Evolutionary conservation across 2,113 vertebrate genomes (phyloP), one percentile per base, ranked within the genome.

Genomic region (Stegastes partitus): DNA sequence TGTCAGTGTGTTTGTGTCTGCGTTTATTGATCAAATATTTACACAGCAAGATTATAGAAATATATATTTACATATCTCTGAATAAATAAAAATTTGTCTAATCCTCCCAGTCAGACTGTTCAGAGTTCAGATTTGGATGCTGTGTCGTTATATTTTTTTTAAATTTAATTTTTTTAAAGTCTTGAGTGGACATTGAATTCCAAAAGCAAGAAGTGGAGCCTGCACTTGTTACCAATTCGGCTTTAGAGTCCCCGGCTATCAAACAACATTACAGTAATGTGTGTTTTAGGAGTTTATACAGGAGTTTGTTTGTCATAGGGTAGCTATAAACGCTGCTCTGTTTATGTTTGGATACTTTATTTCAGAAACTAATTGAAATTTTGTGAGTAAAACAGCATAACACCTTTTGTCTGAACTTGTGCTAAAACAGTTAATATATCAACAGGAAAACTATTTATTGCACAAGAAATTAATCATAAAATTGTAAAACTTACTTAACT

Each of bases 1-100:
- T 85, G 16, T 55, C 42, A 44, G 28, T 66, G 54, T 23, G 9
- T 51, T 42, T 42, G 39, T 42, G 39, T 66, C 39, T 66, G 53
- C 68, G 45, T 89, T 86, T 63, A 85, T 77, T 85, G 81, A 89
- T 83, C 81, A 86, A 91, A 91, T 90, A 90, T 93, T 92, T 86
- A 91, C 91, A 62, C 77, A 75, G 61, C 68, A 74, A 73, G 79
- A 90, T 87, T 87, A 86, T 87, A 89, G 74, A 87, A 88, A 89
- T 86, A 68, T 79, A 85, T 79, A 89, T 92, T 85, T 90, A 81
- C 90, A 92, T 92, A 89, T 85, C 59, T 84, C 79, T 90, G 85
- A 90, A 89, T 89, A 84, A 90, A 89, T 89, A 79, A 73, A n/a
- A 57, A 51, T 19, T 22, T 61, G 65, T 71, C 61, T 62, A 65